These are phyloP conservation scores for Centropristis striata DNA, from an alignment of 2,113 vertebrate species.

Conservation along the genomic window DNA sequence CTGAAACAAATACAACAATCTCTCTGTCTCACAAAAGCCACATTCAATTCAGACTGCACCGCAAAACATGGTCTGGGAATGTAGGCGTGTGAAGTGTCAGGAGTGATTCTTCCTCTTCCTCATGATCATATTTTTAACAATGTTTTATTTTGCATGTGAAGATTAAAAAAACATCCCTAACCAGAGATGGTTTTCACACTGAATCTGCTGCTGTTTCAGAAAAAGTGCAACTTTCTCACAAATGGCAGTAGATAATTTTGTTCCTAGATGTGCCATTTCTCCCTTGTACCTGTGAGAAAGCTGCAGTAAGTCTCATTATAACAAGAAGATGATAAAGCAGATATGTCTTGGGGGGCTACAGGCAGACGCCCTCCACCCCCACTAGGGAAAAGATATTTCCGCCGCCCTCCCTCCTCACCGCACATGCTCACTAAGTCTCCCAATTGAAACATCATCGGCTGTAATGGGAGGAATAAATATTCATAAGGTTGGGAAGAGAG, in stretches of 20 bases:
- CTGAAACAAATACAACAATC: slow-evolving; percentile 61
- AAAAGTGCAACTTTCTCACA: slow-evolving; percentile 14
- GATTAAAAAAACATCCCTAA: not conserved
- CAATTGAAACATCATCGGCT: slow-evolving; percentile 78
- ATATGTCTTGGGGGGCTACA: slow-evolving; percentile 43
- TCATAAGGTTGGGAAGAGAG: slow-evolving; percentile 72
- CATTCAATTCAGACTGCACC: slow-evolving; percentile 37
- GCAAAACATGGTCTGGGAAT: slow-evolving; percentile 29
- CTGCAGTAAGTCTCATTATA: slow-evolving; percentile 25
- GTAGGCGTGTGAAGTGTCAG: slow-evolving; percentile 53
- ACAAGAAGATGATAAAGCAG: slow-evolving; percentile 53
- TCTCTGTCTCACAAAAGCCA: slow-evolving; percentile 34
- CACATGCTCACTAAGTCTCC: slow-evolving; percentile 62
- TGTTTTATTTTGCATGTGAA: slow-evolving; percentile 3
- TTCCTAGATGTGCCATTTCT: slow-evolving; percentile 11
- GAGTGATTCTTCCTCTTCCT: not conserved
- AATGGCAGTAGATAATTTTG: slow-evolving; percentile 1
- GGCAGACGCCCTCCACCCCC: slow-evolving; percentile 28
- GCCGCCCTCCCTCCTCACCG: not conserved
- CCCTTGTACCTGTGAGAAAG: slow-evolving; percentile 4
- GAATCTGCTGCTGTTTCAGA: not conserved
- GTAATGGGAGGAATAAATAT: slow-evolving; percentile 80
- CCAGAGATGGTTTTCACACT: not conserved
- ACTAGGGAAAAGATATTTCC: slow-evolving; percentile 31
- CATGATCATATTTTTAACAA: slow-evolving; percentile 11